These are phyloP conservation scores for Gadopsis bispinosus DNA, from an alignment of 2,797 vertebrate genomes.

Conservation along the genomic window DNA sequence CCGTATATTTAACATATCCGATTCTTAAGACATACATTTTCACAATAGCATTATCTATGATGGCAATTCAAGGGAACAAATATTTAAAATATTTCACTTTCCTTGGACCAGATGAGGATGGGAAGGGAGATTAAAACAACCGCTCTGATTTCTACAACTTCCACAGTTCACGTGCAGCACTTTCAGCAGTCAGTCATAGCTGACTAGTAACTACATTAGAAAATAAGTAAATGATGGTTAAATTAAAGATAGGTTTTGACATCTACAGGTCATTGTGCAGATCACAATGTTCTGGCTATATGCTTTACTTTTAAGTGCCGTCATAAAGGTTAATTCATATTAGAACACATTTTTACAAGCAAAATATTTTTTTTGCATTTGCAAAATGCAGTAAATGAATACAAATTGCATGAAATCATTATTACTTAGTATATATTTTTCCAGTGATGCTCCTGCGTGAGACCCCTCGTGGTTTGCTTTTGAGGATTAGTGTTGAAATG, in stretches of 20 bases:
- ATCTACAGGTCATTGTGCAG: background rate
- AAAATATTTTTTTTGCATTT: background rate
- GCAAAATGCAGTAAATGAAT: background rate
- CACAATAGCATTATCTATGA: background rate
- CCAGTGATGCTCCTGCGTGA: background rate
- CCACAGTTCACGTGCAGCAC: background rate
- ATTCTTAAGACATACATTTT: background rate
- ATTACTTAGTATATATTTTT: background rate
- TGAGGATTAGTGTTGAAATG: conserved; percentile 40
- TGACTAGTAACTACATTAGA: background rate
- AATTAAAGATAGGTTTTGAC: conserved; percentile 1
- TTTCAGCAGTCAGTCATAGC: background rate
- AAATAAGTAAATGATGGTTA: background rate
- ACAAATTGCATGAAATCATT: background rate
- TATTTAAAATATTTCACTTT: conserved; percentile 20
- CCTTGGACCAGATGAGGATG: background rate
- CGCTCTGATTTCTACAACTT: background rate
- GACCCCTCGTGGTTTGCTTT: background rate
- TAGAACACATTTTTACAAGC: background rate
- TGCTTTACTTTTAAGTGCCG: background rate
- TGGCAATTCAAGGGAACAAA: background rate
- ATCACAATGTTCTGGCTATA: background rate
- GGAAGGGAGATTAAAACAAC: background rate
- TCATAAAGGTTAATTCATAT: background rate
- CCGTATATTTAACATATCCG: background rate